phyloP scores from a whole-genome alignment of 2,888 invertebrate genomes.

The Hypolimnas misippus region DNA sequence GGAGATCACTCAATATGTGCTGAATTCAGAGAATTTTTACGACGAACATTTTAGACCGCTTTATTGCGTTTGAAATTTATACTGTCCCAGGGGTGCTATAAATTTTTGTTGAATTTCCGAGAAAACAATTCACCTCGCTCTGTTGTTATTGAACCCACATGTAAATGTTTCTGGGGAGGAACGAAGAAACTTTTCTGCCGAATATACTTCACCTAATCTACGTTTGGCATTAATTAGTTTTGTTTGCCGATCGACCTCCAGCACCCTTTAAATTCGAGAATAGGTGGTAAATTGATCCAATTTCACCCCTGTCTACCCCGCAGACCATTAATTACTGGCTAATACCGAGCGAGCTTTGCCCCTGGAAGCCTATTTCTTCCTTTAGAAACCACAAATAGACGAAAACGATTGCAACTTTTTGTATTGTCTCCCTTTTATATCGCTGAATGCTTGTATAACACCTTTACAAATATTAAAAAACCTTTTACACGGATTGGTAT shows the following conservation, averaged over 20 bases:
- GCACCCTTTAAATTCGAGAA: constrained; percentile 63
- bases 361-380: constrained; percentile 62
- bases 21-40: constrained; percentile 79
- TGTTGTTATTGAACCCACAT: constrained; percentile 39
- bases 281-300: constrained; percentile 78
- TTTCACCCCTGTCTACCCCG: constrained; percentile 71
- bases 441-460: background rate
- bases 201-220: constrained; percentile 57
- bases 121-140: constrained; percentile 52
- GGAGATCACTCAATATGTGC: constrained; percentile 79
- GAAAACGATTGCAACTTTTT: constrained; percentile 75
- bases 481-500: no score
- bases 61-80: constrained; percentile 75
- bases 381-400: constrained; percentile 81
- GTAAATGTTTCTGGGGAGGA: constrained; percentile 31
- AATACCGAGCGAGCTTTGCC: constrained; percentile 61
- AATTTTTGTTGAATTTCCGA: constrained; percentile 63
- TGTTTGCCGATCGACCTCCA: constrained; percentile 47
- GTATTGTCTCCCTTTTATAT: constrained; percentile 65
- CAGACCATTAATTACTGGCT: constrained; percentile 78
- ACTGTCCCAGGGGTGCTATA: constrained; percentile 64
- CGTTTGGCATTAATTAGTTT: constrained; percentile 56
- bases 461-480: background rate
- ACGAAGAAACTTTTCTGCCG: constrained; percentile 37
- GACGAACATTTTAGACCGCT: constrained; percentile 63